Evolutionary conservation across 2,888 invertebrate species (phyloP).

Genomic region (Invenusta paracnida): DNA sequence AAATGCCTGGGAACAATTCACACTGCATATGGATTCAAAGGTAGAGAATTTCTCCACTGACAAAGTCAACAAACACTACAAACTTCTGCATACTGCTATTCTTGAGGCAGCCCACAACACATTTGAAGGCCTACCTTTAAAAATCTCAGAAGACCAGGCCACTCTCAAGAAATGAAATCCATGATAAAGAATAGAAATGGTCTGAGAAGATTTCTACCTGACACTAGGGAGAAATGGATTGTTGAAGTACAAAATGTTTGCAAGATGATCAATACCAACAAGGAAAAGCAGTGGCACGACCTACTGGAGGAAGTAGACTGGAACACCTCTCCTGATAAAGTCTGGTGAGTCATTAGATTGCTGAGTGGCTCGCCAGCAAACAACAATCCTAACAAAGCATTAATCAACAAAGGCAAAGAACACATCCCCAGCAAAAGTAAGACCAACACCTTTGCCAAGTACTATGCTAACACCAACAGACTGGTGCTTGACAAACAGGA

Average conservation of each 20-base stretch:
- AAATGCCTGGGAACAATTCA: background rate
- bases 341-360: background rate
- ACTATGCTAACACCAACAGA: background rate
- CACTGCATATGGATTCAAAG: background rate
- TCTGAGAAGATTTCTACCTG: background rate
- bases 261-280: constrained; percentile 17
- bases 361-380: constrained; percentile 2
- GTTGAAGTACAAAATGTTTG: constrained; percentile 4
- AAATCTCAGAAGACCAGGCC: constrained; percentile 4
- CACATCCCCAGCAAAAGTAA: constrained; percentile 15
- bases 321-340: constrained; percentile 17
- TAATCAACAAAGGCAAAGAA: constrained; percentile 16
- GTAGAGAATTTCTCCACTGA: background rate
- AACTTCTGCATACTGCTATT: background rate
- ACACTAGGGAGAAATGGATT: background rate
- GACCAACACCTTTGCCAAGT: constrained; percentile 5
- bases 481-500: constrained; percentile 13
- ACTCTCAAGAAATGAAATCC: constrained; percentile 2
- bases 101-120: background rate
- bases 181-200: background rate
- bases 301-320: background rate
- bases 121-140: background rate
- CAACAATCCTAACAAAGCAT: constrained; percentile 14
- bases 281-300: constrained; percentile 8
- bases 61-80: background rate